A percentile compares a stretch with the other conserved stretches of the same genome.
Evolutionary conservation across 2,113 vertebrate species (phyloP).

Genomic region (Bostrychus sinensis): DNA sequence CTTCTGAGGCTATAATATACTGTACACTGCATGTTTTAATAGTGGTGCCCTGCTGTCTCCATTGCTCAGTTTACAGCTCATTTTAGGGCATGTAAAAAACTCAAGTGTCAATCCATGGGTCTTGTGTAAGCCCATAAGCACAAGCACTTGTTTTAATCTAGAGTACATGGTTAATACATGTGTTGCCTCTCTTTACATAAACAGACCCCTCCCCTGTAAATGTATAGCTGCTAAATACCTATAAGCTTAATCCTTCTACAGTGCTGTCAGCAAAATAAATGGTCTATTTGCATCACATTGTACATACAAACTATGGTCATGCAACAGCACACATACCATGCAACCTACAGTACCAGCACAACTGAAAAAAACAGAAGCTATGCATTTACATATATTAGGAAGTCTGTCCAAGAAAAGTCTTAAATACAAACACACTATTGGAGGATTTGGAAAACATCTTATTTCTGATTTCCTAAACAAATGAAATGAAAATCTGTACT

Average conservation of each 20-base stretch:
- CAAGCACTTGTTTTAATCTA: neutral
- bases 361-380: neutral
- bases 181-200: neutral
- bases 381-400: neutral
- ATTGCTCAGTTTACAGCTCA: neutral
- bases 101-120: neutral
- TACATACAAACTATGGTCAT: too few relatives aligned
- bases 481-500: neutral
- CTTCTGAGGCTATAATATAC: too few relatives aligned
- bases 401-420: too few relatives aligned
- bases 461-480: neutral
- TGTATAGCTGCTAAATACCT: neutral
- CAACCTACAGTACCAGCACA: neutral
- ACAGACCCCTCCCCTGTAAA: neutral
- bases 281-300: too few relatives aligned
- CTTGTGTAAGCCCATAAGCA: neutral
- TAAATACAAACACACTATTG: too few relatives aligned
- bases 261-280: neutral
- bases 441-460: constrained; percentile 1
- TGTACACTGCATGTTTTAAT: too few relatives aligned
- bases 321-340: neutral
- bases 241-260: neutral
- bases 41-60: neutral
- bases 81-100: neutral
- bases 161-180: neutral